Evolutionary conservation across 2,888 invertebrate genomes (phyloP).

Genomic region (Oscheius sp.): DNA sequence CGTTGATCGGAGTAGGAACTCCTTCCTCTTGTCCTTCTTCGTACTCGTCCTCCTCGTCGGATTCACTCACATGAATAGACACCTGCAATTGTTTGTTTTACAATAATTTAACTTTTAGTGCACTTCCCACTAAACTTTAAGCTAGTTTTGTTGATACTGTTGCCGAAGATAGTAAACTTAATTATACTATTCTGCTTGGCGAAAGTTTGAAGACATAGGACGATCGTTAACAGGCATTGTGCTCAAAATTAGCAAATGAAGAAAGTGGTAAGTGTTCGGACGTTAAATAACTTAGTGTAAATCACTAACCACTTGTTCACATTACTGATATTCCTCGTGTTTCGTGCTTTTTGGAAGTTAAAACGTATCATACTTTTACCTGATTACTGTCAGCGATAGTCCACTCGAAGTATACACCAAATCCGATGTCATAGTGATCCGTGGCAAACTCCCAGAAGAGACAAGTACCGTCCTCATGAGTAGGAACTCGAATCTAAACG

Average conservation of each 20-base stretch:
- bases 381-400: conserved; percentile 81
- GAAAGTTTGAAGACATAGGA: too few species aligned
- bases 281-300: too few species aligned
- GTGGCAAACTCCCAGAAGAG: conserved; percentile 99
- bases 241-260: too few species aligned
- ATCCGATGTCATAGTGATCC: conserved; percentile 92
- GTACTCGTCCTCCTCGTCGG: conserved; percentile 84
- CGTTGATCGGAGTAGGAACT: conserved; percentile 10
- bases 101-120: too few species aligned
- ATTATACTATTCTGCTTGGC: too few species aligned
- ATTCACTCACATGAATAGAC: conserved; percentile 94
- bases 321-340: too few species aligned
- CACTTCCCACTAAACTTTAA: too few species aligned
- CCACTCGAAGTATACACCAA: conserved; percentile 99
- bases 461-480: conserved; percentile 90
- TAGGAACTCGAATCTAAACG: conserved; percentile 86
- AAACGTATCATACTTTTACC: conserved; percentile 71
- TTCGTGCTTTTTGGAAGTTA: background rate
- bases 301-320: too few species aligned
- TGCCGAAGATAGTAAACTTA: too few species aligned
- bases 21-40: conserved; percentile 56
- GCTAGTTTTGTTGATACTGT: too few species aligned
- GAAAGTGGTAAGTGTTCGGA: too few species aligned
- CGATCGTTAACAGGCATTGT: too few species aligned
- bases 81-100: conserved; percentile 73